These are phyloP conservation scores for Diplosoma virens DNA, from an alignment of 23 tunicate species.

Conservation along the genomic window DNA sequence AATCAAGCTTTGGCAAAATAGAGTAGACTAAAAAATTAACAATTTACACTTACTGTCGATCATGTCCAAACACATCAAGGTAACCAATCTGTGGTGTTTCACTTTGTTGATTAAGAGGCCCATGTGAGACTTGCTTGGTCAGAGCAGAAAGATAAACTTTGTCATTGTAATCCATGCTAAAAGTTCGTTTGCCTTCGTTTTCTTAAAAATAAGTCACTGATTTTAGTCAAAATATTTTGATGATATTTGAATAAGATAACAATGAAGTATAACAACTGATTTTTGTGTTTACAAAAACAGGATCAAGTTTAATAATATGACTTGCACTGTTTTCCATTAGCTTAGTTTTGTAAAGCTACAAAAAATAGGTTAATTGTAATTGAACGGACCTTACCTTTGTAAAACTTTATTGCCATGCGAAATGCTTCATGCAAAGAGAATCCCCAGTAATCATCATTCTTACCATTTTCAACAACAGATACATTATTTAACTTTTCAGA, in stretches of 20 bases:
- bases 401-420: conserved; percentile 89
- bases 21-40: too few relatives aligned
- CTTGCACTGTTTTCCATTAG: neutral
- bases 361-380: too few relatives aligned
- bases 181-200: conserved; percentile 93
- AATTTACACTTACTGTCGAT: conserved; percentile 50
- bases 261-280: too few relatives aligned
- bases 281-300: neutral
- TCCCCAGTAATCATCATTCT: conserved; percentile 84
- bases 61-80: conserved; percentile 95
- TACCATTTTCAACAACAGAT: conserved; percentile 37
- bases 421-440: conserved; percentile 81
- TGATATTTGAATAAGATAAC: too few relatives aligned
- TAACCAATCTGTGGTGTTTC: conserved; percentile 85
- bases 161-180: conserved; percentile 80
- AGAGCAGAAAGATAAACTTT: conserved; percentile 87
- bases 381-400: conserved; percentile 68
- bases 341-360: too few relatives aligned
- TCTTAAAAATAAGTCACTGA: conserved; percentile 54
- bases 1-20: too few relatives aligned
- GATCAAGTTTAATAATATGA: neutral
- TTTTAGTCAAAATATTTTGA: too few relatives aligned
- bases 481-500: conserved; percentile 38
- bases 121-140: conserved; percentile 93
- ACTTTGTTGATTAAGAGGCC: conserved; percentile 76